Percentiles rank a stretch among this genome's conserved stretches.
These are phyloP conservation scores for Pseudococcus jackbeardsleyi DNA, from an alignment of 2,888 invertebrate species.

Conservation along the genomic window DNA sequence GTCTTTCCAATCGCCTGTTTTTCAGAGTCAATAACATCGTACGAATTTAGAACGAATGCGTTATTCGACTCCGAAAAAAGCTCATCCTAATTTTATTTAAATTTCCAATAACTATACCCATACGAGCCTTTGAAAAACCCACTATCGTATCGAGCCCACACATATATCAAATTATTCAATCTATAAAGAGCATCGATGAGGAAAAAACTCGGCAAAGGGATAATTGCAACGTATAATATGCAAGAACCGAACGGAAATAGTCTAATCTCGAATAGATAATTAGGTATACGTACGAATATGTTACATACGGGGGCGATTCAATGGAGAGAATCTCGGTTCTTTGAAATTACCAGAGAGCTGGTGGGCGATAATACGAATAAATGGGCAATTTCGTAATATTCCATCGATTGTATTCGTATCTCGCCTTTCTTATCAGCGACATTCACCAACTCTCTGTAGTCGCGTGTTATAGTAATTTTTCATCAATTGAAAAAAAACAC, in stretches of 20 bases:
- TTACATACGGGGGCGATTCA: not conserved
- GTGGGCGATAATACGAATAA: conserved; percentile 32
- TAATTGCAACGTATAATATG: not conserved
- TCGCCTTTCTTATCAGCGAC: conserved; percentile 1
- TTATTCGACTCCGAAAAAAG: not conserved
- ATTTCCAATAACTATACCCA: not conserved
- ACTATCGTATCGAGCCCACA: not conserved
- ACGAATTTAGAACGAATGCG: not conserved
- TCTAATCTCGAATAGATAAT: conserved; percentile 21
- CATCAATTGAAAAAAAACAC: not conserved
- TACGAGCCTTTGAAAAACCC: not conserved
- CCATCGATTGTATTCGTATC: conserved; percentile 5
- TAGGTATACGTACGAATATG: not conserved
- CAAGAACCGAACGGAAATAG: not conserved
- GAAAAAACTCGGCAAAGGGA: not conserved
- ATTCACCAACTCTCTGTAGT: not conserved
- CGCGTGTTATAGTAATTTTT: not conserved
- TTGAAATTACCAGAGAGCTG: not conserved
- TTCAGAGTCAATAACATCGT: not conserved
- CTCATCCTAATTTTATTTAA: not conserved
- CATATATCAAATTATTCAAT: not conserved
- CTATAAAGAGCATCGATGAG: not conserved
- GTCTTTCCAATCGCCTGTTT: not conserved
- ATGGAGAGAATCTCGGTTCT: not conserved
- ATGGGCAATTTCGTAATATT: not conserved